Evolutionary conservation across 2,797 vertebrate genomes (phyloP), one percentile per base, ranked within the genome.

Genomic region (Gorsachius magnificus): DNA sequence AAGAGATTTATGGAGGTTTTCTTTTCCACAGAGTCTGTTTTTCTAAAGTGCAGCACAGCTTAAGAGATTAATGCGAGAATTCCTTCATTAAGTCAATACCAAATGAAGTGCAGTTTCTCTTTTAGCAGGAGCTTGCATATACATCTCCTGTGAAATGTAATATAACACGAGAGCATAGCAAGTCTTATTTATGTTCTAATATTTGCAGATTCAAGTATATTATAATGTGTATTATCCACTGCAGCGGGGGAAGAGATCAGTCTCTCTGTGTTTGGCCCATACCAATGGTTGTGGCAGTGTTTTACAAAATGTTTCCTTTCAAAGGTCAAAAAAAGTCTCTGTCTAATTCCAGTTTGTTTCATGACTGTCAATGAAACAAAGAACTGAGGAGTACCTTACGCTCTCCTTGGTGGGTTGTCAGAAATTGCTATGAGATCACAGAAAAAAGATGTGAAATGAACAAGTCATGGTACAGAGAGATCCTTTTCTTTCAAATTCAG

Each of bases 61-160:
- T 95, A 96, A 90, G 93, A 96, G 94, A 96, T 97, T 95, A 95
- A 95, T 88, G 83, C 90, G 93, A 93, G 89, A 96, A 97, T 96
- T 95, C 88, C 91, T 96, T 95, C 91, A 90, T 96, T 96, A 95
- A 95, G 96, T 93, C 87, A 91, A 88, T 94, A 95, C 83, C 28
- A 81, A 94, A 89, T 81, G 82, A 96, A 96, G 33, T 86, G 54
- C 72, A 54, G 58, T 86, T 94, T 95, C 69, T 92, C 20, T 82
- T 88, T 84, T 84, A 88, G 74, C 36, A 58, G 61, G 29, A 90
- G 38, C 85, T 93, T 95, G 54, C 86, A 69, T 57, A 75, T 89
- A 75, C 65, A 71, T 83, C 64, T 92, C 45, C 86, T 83, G 35
- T 88, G 85, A 86, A 91, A 86, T 38, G 70, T 61, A 78, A 74